phyloP scores from a whole-genome alignment of 2,888 invertebrate genomes.

The Julus scanicus region DNA sequence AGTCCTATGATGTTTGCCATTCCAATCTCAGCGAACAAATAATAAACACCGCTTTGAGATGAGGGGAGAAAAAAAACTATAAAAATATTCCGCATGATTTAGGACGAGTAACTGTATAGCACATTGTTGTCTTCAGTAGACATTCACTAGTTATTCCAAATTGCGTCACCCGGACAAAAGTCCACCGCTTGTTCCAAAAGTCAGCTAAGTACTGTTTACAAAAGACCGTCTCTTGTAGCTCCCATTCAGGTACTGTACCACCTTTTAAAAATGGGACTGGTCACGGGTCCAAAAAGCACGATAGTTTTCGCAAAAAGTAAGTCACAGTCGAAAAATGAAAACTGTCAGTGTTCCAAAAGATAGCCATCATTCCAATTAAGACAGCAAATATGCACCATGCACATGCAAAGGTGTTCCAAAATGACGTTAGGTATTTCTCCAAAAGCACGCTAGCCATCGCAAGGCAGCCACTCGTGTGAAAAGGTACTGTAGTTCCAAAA shows the following conservation, averaged over 20 bases:
- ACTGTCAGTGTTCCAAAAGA: no score
- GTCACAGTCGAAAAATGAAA: no score
- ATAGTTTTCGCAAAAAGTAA: no score
- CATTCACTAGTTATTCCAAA: background rate
- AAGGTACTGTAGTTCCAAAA: background rate
- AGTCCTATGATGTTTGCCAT: no score
- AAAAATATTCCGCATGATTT: background rate
- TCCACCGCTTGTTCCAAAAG: background rate
- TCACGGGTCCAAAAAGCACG: no score
- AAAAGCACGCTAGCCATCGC: background rate
- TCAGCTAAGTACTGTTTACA: no score
- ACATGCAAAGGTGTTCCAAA: background rate
- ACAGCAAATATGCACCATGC: background rate
- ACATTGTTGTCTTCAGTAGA: background rate
- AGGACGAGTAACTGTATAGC: background rate
- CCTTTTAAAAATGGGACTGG: no score
- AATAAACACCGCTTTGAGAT: background rate
- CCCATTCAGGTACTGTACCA: no score
- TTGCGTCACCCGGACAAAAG: no score
- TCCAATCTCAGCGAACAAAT: no score
- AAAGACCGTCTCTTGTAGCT: no score
- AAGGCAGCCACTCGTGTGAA: background rate
- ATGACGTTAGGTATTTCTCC: background rate
- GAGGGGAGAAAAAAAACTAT: background rate
- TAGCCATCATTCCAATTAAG: background rate